Evolutionary conservation across 2,113 vertebrate species (phyloP), one percentile per base, ranked within the genome.

Genomic region (Cryptomyrus ogoouensis): DNA sequence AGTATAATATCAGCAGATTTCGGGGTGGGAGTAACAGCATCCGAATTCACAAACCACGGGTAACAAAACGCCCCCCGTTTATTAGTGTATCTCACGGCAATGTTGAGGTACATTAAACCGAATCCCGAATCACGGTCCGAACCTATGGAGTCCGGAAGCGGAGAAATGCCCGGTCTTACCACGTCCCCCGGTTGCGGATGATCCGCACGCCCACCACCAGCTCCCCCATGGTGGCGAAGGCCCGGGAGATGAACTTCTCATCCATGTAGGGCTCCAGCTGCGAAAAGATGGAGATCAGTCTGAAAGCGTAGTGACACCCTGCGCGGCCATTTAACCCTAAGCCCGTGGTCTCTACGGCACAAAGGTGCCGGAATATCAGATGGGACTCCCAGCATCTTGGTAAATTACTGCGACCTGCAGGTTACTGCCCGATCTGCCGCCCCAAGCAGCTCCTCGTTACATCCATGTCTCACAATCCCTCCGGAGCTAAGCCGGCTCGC

Each of bases 191-290:
- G 93, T 97, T 97, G 90, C 97, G 95, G 92, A 97, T 97, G 89
- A 97, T 97, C 94, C 96, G 97, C 90, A 97, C 97, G 77, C 96
- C 96, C 91, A 96, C 94, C 89, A 97, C 96, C 1, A 96, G 94
- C 93, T 97, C 96, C 91, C 97, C 97, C 97, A 97, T 96, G 85
- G 97, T 96, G 91, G 97, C 96, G 93, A 97, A 97, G 87, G 97
- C 97, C 94, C 96, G 96, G 24, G 96, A 96, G 92, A 97, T 96
- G 93, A 97, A 97, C 91, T 95, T 96, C 94, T 97, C 97, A 52
- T 97, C 96, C 97, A 97, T 97, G 91, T 97, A 97, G 0, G 96
- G 96, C 86, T 97, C 97, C 93, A 97, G 93, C 97, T 97, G 93
- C 44, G 4, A 27, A 91, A 3, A 89, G 21, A 47, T 70, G 88